These are phyloP conservation scores for Brachionus calyciflorus DNA, from an alignment of 1,140 invertebrate genomes.

Conservation along the genomic window DNA sequence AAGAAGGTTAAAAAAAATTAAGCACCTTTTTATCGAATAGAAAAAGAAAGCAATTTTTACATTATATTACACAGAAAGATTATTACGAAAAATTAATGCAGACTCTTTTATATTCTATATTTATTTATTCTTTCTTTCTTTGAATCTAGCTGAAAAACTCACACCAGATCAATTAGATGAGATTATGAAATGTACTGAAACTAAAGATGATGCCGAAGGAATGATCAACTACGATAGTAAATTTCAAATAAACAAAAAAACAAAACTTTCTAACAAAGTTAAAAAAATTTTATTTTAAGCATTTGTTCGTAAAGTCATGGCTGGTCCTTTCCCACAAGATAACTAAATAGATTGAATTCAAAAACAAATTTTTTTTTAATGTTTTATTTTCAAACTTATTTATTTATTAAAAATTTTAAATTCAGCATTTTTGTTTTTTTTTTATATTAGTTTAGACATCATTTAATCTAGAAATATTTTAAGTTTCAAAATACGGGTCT, in stretches of 20 bases:
- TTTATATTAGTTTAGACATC: not conserved
- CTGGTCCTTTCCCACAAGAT: constrained; percentile 46
- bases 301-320: constrained; percentile 46
- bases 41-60: no score
- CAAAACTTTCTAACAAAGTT: no score
- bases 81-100: no score
- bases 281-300: constrained; percentile 10
- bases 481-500: no score
- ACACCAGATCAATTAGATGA: constrained; percentile 38
- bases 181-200: constrained; percentile 41
- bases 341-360: not conserved
- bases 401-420: constrained; percentile 30
- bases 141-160: constrained; percentile 42
- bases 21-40: no score
- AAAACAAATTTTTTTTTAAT: not conserved
- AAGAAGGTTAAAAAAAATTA: no score
- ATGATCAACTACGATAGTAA: constrained; percentile 45
- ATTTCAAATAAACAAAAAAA: not conserved
- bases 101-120: no score
- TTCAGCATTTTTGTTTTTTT: constrained; percentile 9
- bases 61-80: no score
- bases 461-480: no score
- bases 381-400: constrained; percentile 19
- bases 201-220: constrained; percentile 46
- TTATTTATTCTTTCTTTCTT: no score